Evolutionary conservation across 2,888 invertebrate species (phyloP).

Genomic region (Hemicrepidius hirtus): DNA sequence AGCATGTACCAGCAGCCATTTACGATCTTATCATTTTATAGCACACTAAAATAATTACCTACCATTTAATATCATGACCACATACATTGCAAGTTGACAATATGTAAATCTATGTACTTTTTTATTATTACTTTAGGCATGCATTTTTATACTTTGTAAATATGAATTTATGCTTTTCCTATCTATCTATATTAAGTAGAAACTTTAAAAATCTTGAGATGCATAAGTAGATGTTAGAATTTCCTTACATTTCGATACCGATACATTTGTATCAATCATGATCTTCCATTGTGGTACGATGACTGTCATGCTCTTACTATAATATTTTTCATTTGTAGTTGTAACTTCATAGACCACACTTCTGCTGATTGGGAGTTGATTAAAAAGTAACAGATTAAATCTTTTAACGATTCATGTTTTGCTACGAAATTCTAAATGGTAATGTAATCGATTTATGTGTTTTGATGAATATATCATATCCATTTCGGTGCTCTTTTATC

Average conservation of each 20-base stretch:
- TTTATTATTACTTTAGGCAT: slow-evolving; percentile 57
- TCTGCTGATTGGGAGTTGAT: slow-evolving; percentile 31
- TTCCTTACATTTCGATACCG: slow-evolving; percentile 49
- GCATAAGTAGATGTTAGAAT: slow-evolving; percentile 43
- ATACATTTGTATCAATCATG: slow-evolving; percentile 62
- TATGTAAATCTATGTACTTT: slow-evolving; percentile 57
- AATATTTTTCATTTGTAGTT: slow-evolving; percentile 33
- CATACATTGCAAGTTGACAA: slow-evolving; percentile 59
- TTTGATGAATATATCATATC: slow-evolving; percentile 54
- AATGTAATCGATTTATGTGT: slow-evolving; percentile 45
- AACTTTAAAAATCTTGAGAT: slow-evolving; percentile 44
- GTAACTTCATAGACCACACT: slow-evolving; percentile 25
- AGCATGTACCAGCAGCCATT: slow-evolving; percentile 59
- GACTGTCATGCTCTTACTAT: slow-evolving; percentile 46
- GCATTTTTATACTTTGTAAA: slow-evolving; percentile 55
- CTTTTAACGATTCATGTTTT: slow-evolving; percentile 45
- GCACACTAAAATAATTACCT: slow-evolving; percentile 48
- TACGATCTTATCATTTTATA: slow-evolving; percentile 46
- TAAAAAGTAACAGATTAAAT: slow-evolving; percentile 31
- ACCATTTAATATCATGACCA: slow-evolving; percentile 55
- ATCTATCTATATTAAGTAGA: slow-evolving; percentile 37
- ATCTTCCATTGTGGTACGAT: slow-evolving; percentile 60
- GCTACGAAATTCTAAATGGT: slow-evolving; percentile 51
- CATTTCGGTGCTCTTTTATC: slow-evolving; percentile 54
- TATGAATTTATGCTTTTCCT: slow-evolving; percentile 44